Evolutionary conservation across 30 jellyfish, hydroid and myxozoan species (phyloP).

Genomic region (Pseudorhiza aurosa): DNA sequence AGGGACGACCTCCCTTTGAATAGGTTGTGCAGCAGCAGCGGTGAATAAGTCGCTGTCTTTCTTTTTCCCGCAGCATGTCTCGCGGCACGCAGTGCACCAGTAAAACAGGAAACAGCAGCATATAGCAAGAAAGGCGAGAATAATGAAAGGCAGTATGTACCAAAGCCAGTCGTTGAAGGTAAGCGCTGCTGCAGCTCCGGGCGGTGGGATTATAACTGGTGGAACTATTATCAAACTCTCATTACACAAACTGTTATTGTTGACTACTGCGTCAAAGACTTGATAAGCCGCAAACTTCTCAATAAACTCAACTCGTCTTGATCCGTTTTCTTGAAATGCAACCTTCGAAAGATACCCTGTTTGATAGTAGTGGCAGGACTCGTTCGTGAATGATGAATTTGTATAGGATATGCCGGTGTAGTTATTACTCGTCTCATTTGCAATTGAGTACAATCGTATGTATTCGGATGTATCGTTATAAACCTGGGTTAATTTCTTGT

Average conservation of each 20-base stretch:
- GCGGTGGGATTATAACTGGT: constrained; percentile 5
- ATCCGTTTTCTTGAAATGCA: constrained; percentile 29
- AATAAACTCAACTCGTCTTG: constrained; percentile 1
- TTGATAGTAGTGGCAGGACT: constrained; percentile 14
- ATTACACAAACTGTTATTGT: constrained; percentile 35
- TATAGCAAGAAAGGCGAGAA: constrained; percentile 43
- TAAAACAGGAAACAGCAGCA: constrained; percentile 57
- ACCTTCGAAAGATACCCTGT: constrained; percentile 2
- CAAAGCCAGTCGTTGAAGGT: constrained; percentile 64
- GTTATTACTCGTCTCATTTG: background rate
- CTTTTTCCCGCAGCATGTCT: constrained; percentile 46
- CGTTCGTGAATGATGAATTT: constrained; percentile 48
- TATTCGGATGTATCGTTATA: constrained; percentile 28
- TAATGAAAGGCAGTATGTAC: constrained; percentile 59
- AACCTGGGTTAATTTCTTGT: background rate
- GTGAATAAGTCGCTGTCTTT: constrained; percentile 40
- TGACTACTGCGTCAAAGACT: constrained; percentile 20
- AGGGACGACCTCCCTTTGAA: constrained; percentile 15
- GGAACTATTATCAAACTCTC: constrained; percentile 18
- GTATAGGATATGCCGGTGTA: background rate
- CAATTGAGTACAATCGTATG: constrained; percentile 23
- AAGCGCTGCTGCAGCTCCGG: constrained; percentile 32
- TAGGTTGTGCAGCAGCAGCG: constrained; percentile 51
- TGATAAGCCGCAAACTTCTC: constrained; percentile 9
- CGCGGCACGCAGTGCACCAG: constrained; percentile 74